Evolutionary conservation across 2,888 invertebrate genomes (phyloP), one percentile per base, ranked within the genome.

Genomic region (Chymomyza amoena): DNA sequence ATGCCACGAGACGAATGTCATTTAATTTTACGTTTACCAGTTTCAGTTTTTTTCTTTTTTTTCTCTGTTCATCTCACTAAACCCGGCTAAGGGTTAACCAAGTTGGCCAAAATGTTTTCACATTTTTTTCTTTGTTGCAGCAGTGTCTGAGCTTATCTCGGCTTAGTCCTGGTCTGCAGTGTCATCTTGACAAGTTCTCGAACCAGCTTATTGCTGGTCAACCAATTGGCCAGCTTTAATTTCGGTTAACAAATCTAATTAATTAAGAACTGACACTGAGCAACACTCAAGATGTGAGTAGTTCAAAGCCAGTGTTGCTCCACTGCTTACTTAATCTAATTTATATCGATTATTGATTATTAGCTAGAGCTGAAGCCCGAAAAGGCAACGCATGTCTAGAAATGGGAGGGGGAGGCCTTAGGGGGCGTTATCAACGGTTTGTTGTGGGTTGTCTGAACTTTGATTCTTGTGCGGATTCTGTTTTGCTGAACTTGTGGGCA

Each of bases 21-120:
- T 84, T 88, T 84, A 83, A 86, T 84, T 84, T 84, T 69, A 84
- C 88, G 81, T 75, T 73, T 77, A 72, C 75, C 69, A 73, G 81
- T 84, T 79, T 64, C n/a, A n/a, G 36, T 69, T 9, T 54, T 54
- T n/a, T 18, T n/a, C 7, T 52, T 52, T 52, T 52, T 52, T 52
- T 18, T 7, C 16, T 52, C 15, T n/a, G 7, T 2, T 52, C 13
- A 4, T 45, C 13, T 13, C 39, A 45, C 39, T 45, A n/a, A 54
- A 18, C 54, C 15, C n/a, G 15, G 54, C 67, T 67, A 77, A 77
- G 77, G 79, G 77, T 77, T 78, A 78, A 60, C 71, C 39, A 71
- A 64, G 65, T 75, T 71, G 68, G 64, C 59, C 18, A 69, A 77
- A 81, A 66, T 73, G 70, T 72, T 74, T 68, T 66, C 45, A 39